These are phyloP conservation scores for Cygnus buccinator DNA, from an alignment of 2,113 vertebrate species.

Conservation along the genomic window DNA sequence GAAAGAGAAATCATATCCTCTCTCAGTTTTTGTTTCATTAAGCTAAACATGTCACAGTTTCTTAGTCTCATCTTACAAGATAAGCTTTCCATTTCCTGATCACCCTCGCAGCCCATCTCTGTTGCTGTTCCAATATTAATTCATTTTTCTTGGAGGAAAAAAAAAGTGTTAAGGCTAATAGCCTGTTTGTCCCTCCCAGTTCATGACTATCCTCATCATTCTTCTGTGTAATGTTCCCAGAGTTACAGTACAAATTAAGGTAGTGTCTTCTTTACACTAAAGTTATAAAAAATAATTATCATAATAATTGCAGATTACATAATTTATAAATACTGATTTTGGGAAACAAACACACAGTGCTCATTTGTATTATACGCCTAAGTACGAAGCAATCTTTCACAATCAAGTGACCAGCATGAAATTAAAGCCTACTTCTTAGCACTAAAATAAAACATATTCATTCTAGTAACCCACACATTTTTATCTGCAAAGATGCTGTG, in stretches of 20 bases:
- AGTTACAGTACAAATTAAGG: background rate
- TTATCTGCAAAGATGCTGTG: background rate
- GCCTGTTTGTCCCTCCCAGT: background rate
- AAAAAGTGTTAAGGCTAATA: background rate
- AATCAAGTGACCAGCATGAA: background rate
- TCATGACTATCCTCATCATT: background rate
- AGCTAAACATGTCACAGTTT: background rate
- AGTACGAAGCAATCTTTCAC: background rate
- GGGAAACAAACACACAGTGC: background rate
- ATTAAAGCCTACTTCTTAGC: background rate
- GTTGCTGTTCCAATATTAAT: background rate
- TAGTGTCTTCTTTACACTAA: background rate
- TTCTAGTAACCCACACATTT: background rate
- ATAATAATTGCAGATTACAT: background rate
- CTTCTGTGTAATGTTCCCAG: rapidly evolving
- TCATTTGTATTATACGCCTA: background rate
- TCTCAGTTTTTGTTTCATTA: constrained; percentile 14
- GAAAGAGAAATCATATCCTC: background rate
- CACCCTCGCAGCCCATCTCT: background rate
- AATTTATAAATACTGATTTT: background rate
- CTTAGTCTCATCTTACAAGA: constrained; percentile 12
- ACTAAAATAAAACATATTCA: background rate
- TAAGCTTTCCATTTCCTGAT: constrained; percentile 39
- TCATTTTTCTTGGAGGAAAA: background rate
- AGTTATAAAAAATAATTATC: background rate